phyloP scores from a whole-genome alignment of 2,888 invertebrate genomes.

The Drosophila anomalata region DNA sequence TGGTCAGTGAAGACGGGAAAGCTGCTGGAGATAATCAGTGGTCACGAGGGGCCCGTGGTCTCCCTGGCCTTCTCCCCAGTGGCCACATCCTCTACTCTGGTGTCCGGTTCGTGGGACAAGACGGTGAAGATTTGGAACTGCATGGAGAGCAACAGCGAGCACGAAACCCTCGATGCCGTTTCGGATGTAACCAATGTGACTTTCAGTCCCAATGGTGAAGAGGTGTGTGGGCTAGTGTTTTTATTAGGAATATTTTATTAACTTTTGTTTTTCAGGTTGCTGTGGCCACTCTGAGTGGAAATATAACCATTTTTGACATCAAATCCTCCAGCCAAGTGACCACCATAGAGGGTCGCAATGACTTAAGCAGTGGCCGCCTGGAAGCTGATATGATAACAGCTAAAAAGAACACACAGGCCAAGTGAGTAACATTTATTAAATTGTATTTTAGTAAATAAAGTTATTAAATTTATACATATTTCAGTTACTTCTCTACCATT shows the following conservation, averaged over 20 bases:
- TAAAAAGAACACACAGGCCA: conserved; percentile 91
- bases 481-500: conserved; percentile 94
- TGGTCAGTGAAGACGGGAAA: conserved; percentile 98
- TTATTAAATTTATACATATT: neutral
- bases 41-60: conserved; percentile 96
- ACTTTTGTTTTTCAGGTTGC: conserved; percentile 87
- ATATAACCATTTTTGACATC: conserved; percentile 91
- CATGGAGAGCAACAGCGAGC: conserved; percentile 90
- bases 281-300: conserved; percentile 94
- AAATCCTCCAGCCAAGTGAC: conserved; percentile 89
- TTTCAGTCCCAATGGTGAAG: conserved; percentile 95
- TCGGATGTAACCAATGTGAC: conserved; percentile 93
- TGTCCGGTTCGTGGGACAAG: conserved; percentile 97
- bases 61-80: conserved; percentile 92
- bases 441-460: neutral
- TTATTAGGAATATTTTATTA: neutral
- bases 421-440: conserved; percentile 86
- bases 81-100: conserved; percentile 89
- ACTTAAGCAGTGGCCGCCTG: conserved; percentile 93
- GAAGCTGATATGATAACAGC: conserved; percentile 94
- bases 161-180: conserved; percentile 91
- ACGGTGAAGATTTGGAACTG: conserved; percentile 96
- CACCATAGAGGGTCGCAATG: conserved; percentile 94
- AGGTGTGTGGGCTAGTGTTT: conserved; percentile 84
- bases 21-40: conserved; percentile 94